Base-by-base conservation (phyloP, 2,888 invertebrate species). In the Julus scanicus region DNA sequence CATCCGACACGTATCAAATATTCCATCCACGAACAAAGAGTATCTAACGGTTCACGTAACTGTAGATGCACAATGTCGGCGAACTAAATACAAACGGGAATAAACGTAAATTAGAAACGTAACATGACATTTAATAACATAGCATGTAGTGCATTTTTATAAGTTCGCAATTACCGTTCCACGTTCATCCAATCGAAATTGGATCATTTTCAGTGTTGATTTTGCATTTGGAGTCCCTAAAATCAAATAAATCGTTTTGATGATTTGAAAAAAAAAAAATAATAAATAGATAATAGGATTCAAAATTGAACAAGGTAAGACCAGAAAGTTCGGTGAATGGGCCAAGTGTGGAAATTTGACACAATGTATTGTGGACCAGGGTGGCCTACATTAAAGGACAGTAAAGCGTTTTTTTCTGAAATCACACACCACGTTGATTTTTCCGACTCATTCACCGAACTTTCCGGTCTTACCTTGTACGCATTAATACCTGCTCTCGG, bases 1-100 rank as follows among this genome's bases (percentile, higher is more conserved):
- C 99, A 99, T 0, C 98, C 99, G 17, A 96, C 97, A 90, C 99
- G 93, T 0, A 98, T 97, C 90, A 99, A 94, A 92, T 99, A 99
- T 91, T 99, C 99, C 93, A 96, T 95, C 96, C 97, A 97, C 0
- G 97, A 96, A 92, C 98, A 98, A 89, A 96, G 94, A 88, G 95
- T 95, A 86, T 95, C 94, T n/a, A 97, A 92, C 0, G 96, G 95
- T 91, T 95, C 95, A 86, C 95, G 94, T 90, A 97, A 93, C 90
- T 96, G 96, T 91, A 95, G 94, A 93, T 95, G 95, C 91, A 95
- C 94, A 88, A 96, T 94, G 90, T 97, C 95, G 0, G 94, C 94
- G 84, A 92, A 90, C 88, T 88, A 15, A 29, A 84, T 9, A 49
- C 44, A 86, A 20, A 86, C 40, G 9, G 29, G 9, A 48, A 17